phyloP scores from a whole-genome alignment of 2,888 invertebrate species.

The Torymus tubicola region DNA sequence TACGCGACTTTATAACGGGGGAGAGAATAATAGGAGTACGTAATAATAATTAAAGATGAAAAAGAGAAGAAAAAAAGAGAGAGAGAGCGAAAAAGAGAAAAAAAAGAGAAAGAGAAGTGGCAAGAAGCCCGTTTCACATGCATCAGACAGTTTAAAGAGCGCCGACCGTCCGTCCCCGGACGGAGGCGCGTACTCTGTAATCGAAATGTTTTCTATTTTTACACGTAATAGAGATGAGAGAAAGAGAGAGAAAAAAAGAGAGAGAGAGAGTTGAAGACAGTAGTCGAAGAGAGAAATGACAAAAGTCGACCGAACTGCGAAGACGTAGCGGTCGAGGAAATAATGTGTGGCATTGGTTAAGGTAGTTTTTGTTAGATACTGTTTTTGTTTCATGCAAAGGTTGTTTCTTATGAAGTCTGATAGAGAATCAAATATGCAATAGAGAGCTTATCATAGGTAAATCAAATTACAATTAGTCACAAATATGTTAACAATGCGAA shows the following conservation, averaged over 20 bases:
- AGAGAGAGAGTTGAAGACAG: conserved; percentile 33
- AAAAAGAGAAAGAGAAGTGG: conserved; percentile 22
- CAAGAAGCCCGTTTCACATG: conserved; percentile 50
- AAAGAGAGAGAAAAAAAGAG: conserved; percentile 37
- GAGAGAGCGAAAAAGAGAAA: conserved; percentile 25
- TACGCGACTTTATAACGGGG: conserved; percentile 28
- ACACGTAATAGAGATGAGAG: conserved; percentile 66
- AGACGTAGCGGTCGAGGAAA: conserved; percentile 4
- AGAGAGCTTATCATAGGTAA: too few relatives aligned
- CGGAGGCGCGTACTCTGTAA: conserved; percentile 69
- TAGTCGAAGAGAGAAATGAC: conserved; percentile 34
- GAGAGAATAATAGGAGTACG: neutral
- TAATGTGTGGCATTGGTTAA: conserved; percentile 22
- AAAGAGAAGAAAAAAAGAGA: conserved; percentile 16
- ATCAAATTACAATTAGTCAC: too few relatives aligned
- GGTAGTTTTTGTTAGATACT: conserved; percentile 43
- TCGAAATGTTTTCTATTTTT: conserved; percentile 75
- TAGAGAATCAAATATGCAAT: too few relatives aligned
- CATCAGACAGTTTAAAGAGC: conserved; percentile 54
- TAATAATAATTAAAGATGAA: conserved; percentile 14
- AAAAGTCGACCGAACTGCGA: neutral
- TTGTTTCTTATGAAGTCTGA: too few relatives aligned
- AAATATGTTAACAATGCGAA: too few relatives aligned
- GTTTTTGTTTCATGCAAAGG: too few relatives aligned
- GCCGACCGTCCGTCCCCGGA: conserved; percentile 45